phyloP scores from a whole-genome alignment of 2,888 invertebrate species.

The Harpagoxenus sublaevis region DNA sequence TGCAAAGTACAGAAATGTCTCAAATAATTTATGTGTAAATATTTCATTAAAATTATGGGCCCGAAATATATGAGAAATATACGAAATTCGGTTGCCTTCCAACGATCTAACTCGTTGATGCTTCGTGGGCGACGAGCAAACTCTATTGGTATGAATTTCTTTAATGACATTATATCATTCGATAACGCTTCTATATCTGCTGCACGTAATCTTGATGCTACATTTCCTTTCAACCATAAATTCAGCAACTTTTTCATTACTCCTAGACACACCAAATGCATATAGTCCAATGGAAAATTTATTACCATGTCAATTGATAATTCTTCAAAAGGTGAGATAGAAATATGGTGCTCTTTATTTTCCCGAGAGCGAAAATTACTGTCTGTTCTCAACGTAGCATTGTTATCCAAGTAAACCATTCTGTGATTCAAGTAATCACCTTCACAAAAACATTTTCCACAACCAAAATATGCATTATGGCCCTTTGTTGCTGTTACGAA shows the following conservation, averaged over 20 bases:
- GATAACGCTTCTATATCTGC: too few species aligned
- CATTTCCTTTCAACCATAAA: too few species aligned
- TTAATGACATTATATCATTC: not conserved
- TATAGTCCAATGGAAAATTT: not conserved
- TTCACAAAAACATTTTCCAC: constrained; percentile 5
- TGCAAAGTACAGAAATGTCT: constrained; percentile 6
- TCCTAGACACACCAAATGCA: not conserved
- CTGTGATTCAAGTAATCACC: not conserved
- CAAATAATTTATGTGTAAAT: not conserved
- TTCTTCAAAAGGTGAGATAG: not conserved
- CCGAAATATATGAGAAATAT: constrained; percentile 14
- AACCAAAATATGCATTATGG: too few species aligned
- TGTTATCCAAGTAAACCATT: constrained; percentile 12
- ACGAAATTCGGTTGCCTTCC: not conserved
- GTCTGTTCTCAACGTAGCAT: not conserved
- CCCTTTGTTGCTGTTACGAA: too few species aligned
- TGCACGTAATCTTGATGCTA: too few species aligned
- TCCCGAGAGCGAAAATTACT: not conserved
- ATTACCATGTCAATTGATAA: not conserved
- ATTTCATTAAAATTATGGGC: not conserved
- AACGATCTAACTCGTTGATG: constrained; percentile 1
- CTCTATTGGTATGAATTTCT: not conserved
- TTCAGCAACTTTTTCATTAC: not conserved
- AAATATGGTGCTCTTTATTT: not conserved
- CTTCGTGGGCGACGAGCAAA: not conserved